phyloP scores from a whole-genome alignment of 2,888 invertebrate species.

The Griposia aprilina region DNA sequence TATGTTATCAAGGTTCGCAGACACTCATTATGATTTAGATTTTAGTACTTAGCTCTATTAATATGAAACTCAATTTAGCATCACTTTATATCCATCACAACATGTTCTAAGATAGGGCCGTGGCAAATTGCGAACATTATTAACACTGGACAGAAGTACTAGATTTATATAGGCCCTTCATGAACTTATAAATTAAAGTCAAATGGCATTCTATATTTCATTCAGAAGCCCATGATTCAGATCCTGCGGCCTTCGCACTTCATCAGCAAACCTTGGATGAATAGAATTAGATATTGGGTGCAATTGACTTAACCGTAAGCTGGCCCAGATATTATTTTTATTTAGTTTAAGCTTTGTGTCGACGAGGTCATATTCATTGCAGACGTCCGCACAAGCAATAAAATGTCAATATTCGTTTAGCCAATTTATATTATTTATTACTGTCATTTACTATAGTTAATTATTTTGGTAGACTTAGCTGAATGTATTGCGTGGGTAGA shows the following conservation, averaged over 20 bases:
- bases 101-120: background rate
- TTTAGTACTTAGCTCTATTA: conserved; percentile 1
- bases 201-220: conserved; percentile 55
- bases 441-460: conserved; percentile 19
- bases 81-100: background rate
- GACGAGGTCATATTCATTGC: conserved; percentile 70
- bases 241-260: conserved; percentile 47
- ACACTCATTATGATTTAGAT: conserved; percentile 13
- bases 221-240: conserved; percentile 45
- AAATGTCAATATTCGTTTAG: conserved; percentile 71
- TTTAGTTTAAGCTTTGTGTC: conserved; percentile 54
- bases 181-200: conserved; percentile 54
- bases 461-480: conserved; percentile 20
- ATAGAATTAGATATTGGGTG: conserved; percentile 59
- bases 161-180: conserved; percentile 48
- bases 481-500: background rate
- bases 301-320: conserved; percentile 68
- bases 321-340: conserved; percentile 61
- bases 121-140: conserved; percentile 19
- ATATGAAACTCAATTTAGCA: background rate
- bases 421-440: conserved; percentile 59
- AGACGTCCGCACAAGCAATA: conserved; percentile 66
- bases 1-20: conserved; percentile 26
- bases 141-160: conserved; percentile 16
- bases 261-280: conserved; percentile 61